Evolutionary conservation across 2,888 invertebrate species (phyloP).

Genomic region (Oligia strigilis): DNA sequence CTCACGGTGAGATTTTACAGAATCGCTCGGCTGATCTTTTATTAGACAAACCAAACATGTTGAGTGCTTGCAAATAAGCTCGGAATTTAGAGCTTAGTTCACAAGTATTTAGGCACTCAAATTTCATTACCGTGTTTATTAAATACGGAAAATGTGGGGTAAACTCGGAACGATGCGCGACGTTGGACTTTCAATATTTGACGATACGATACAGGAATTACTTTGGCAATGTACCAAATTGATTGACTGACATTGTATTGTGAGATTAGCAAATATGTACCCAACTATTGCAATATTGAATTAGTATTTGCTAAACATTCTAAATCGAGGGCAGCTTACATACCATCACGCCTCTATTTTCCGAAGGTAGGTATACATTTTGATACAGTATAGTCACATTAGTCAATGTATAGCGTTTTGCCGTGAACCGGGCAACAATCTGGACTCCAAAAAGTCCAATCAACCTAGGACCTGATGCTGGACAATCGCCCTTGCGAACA

Average conservation of each 20-base stretch:
- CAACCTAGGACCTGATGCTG: background rate
- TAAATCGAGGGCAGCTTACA: background rate
- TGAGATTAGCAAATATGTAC: background rate
- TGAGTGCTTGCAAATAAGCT: constrained; percentile 12
- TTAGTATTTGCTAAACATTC: constrained; percentile 6
- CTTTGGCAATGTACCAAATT: constrained; percentile 20
- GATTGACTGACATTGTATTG: constrained; percentile 9
- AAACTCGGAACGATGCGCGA: background rate
- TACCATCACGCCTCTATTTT: background rate
- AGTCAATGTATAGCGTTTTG: background rate
- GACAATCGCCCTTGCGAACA: background rate
- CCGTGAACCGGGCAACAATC: background rate
- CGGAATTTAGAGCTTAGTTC: constrained; percentile 12
- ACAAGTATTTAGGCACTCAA: constrained; percentile 28
- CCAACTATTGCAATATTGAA: background rate
- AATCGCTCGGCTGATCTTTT: background rate
- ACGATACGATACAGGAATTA: constrained; percentile 18
- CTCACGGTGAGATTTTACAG: background rate
- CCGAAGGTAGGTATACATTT: background rate
- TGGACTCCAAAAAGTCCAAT: background rate
- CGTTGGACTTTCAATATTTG: constrained; percentile 7
- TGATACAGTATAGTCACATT: background rate
- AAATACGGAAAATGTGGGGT: constrained; percentile 37
- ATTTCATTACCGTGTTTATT: constrained; percentile 31
- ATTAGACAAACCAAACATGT: constrained; percentile 20